Evolutionary conservation across 1,140 invertebrate genomes (phyloP).

Genomic region (Schmidtea mediterranea): DNA sequence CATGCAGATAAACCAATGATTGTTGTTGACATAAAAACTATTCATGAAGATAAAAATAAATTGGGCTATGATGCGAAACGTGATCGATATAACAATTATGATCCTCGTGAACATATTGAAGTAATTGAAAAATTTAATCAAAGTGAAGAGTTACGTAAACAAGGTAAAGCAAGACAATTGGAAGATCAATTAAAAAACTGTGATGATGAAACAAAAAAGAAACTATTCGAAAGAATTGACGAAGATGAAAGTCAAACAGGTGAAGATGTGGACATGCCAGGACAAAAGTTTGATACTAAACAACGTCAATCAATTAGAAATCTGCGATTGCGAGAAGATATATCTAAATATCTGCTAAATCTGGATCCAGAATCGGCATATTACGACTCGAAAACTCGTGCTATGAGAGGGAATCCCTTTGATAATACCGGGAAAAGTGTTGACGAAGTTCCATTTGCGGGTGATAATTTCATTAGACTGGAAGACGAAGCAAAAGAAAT

Average conservation of each 20-base stretch:
- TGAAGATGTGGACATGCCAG: conserved; percentile 60
- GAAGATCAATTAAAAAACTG: conserved; percentile 55
- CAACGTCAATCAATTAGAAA: conserved; percentile 89
- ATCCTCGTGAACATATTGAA: conserved; percentile 49
- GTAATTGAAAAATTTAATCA: no score
- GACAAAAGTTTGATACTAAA: conserved; percentile 58
- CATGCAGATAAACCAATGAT: conserved; percentile 53
- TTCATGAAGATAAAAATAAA: no score
- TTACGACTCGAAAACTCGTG: conserved; percentile 90
- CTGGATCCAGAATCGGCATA: conserved; percentile 85
- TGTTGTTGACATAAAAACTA: conserved; percentile 54
- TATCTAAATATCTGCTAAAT: conserved; percentile 86
- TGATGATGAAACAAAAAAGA: conserved; percentile 20
- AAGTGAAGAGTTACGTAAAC: no score
- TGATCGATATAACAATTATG: conserved; percentile 88
- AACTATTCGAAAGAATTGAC: conserved; percentile 13
- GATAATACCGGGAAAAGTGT: conserved; percentile 12
- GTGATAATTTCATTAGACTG: conserved; percentile 80
- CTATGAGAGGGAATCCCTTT: conserved; percentile 88
- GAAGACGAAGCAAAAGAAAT: conserved; percentile 70
- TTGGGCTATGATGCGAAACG: no score
- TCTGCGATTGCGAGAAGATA: conserved; percentile 86
- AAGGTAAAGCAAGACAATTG: no score
- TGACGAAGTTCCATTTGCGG: conserved; percentile 29
- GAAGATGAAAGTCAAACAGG: conserved; percentile 33